Evolutionary conservation across 2,888 invertebrate species (phyloP).

Genomic region (Neoitamus cyanurus): DNA sequence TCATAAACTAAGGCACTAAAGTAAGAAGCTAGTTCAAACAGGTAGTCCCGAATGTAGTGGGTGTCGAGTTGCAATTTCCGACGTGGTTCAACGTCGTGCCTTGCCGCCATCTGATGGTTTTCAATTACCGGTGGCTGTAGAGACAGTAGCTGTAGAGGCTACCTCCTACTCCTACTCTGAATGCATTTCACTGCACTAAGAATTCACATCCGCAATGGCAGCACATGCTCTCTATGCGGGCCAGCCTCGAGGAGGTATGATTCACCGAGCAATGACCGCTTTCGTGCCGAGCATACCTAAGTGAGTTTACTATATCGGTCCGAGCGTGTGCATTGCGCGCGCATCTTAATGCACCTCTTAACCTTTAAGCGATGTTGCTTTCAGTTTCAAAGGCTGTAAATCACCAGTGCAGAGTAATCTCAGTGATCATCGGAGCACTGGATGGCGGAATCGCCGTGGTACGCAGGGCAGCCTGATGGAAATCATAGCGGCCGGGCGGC

Average conservation of each 20-base stretch:
- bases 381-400: neutral
- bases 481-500: neutral
- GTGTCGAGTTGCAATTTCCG: neutral
- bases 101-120: neutral
- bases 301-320: neutral
- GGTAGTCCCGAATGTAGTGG: neutral
- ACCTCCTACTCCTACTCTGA: neutral
- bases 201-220: neutral
- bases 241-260: neutral
- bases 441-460: neutral
- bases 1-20: neutral
- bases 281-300: slow-evolving; percentile 29
- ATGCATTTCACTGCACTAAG: neutral
- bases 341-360: neutral
- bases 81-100: neutral
- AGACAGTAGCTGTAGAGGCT: neutral
- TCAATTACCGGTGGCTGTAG: neutral
- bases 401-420: neutral
- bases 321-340: neutral
- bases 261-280: slow-evolving; percentile 36
- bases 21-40: neutral
- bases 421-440: neutral
- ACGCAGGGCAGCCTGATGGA: neutral
- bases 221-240: neutral
- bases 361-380: neutral